Conservation (phyloP, 2,113 vertebrate species). For the Tachysurus vachellii region DNA sequence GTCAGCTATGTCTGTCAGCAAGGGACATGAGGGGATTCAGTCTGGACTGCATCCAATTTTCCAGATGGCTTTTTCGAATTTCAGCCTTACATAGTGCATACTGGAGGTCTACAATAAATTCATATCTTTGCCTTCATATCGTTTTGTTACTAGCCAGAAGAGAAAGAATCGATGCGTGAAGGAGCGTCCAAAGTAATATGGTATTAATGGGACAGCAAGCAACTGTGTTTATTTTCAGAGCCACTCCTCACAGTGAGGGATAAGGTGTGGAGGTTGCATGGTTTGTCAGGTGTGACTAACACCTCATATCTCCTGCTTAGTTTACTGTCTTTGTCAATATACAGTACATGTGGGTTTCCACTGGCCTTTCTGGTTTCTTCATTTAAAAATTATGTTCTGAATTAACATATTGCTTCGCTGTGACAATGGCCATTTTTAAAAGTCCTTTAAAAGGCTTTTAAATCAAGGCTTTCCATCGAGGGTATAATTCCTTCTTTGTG, state of each 20-base stretch:
- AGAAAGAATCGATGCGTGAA: constrained; percentile 92
- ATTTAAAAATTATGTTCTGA: background rate
- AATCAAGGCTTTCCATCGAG: background rate
- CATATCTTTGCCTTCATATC: background rate
- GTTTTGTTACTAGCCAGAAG: constrained; percentile 78
- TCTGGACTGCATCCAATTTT: constrained; percentile 8
- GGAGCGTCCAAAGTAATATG: constrained; percentile 90
- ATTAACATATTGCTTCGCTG: too few relatives aligned
- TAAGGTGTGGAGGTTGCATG: background rate
- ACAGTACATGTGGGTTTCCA: background rate
- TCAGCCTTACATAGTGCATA: background rate
- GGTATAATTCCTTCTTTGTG: background rate
- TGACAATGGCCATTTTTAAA: too few relatives aligned
- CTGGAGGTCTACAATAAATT: background rate
- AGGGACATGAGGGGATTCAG: constrained; percentile 8
- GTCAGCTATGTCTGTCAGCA: background rate
- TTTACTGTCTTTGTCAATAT: background rate
- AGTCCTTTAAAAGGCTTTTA: too few relatives aligned
- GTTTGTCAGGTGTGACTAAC: background rate
- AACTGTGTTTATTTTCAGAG: background rate
- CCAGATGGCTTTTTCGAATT: constrained; percentile 17
- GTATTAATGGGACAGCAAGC: constrained; percentile 84
- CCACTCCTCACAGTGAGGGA: background rate
- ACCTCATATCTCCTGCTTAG: background rate
- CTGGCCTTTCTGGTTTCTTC: background rate